phyloP scores from a whole-genome alignment of 2,888 invertebrate species.

The Epinotia nisella region DNA sequence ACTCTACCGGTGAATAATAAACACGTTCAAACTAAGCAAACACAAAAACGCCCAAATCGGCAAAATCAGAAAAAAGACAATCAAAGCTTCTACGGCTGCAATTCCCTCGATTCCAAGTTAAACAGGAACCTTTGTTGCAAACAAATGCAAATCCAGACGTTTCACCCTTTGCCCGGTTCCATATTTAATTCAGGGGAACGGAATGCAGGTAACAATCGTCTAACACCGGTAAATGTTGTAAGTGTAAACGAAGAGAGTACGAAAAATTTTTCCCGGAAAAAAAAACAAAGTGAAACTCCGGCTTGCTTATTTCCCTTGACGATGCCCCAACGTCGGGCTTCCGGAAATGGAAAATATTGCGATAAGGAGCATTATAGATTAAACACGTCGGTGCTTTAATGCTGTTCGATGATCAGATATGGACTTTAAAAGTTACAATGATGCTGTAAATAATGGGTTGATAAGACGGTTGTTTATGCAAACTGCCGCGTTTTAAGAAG shows the following conservation, averaged over 20 bases:
- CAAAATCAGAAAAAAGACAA: slow-evolving; percentile 42
- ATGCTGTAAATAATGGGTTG: slow-evolving; percentile 68
- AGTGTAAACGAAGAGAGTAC: slow-evolving; percentile 83
- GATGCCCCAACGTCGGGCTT: slow-evolving; percentile 74
- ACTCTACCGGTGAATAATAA: slow-evolving; percentile 1
- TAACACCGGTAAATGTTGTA: slow-evolving; percentile 80
- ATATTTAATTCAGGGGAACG: slow-evolving; percentile 79
- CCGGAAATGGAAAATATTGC: slow-evolving; percentile 85
- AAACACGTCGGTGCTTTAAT: slow-evolving; percentile 77
- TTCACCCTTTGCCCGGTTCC: slow-evolving; percentile 76
- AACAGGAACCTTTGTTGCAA: slow-evolving; percentile 73
- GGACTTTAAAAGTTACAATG: slow-evolving; percentile 70
- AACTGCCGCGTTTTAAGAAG: slow-evolving; percentile 54
- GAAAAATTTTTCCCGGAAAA: slow-evolving; percentile 74
- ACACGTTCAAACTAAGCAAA: slow-evolving; percentile 19
- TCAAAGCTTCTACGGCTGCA: slow-evolving; percentile 49
- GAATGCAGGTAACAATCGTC: slow-evolving; percentile 79
- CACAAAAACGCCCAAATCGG: slow-evolving; percentile 20
- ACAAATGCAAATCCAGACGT: slow-evolving; percentile 81
- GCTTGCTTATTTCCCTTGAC: slow-evolving; percentile 84
- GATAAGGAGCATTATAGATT: slow-evolving; percentile 85
- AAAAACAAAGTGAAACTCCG: slow-evolving; percentile 83
- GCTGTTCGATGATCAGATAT: slow-evolving; percentile 72
- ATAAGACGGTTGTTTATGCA: slow-evolving; percentile 65
- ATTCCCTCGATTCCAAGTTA: slow-evolving; percentile 56